Percentiles rank a stretch among this genome's conserved stretches.
Conservation (phyloP, 2,113 vertebrate species). For the Corydoras sp. region DNA sequence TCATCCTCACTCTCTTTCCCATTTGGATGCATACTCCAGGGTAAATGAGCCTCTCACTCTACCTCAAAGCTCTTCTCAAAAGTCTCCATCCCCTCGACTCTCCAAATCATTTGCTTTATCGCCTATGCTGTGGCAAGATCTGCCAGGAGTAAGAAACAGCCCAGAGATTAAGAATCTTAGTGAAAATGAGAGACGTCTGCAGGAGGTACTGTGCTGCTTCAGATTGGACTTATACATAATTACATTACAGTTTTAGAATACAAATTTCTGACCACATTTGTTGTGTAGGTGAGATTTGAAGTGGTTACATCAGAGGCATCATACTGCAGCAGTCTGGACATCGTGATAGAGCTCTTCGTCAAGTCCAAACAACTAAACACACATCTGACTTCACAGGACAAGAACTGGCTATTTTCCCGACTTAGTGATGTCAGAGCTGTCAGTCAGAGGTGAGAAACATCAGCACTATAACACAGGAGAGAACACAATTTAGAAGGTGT, state of each 20-base stretch:
- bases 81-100: slow-evolving; percentile 65
- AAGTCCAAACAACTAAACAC: slow-evolving; percentile 69
- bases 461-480: not conserved
- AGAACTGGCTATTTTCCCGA: slow-evolving; percentile 94
- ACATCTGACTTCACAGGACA: slow-evolving; percentile 77
- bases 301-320: slow-evolving; percentile 91
- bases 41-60: slow-evolving; percentile 56
- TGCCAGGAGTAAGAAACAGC: slow-evolving; percentile 76
- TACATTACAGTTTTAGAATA: too few species aligned
- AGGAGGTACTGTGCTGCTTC: slow-evolving; percentile 74
- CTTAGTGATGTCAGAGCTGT: slow-evolving; percentile 80
- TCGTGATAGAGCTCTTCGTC: slow-evolving; percentile 90
- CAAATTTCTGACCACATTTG: too few species aligned
- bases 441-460: slow-evolving; percentile 75
- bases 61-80: slow-evolving; percentile 56
- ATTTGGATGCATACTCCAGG: slow-evolving; percentile 30
- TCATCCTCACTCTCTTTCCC: slow-evolving; percentile 42
- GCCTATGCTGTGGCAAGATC: slow-evolving; percentile 83
- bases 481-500: not conserved
- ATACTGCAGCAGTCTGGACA: slow-evolving; percentile 85
- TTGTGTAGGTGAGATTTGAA: slow-evolving; percentile 85
- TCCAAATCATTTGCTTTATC: slow-evolving; percentile 68
- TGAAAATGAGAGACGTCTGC: slow-evolving; percentile 79
- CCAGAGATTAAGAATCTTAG: slow-evolving; percentile 70
- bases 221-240: too few species aligned